Base-by-base conservation (phyloP, 2,797 vertebrate species). In the Crenuchus spilurus region DNA sequence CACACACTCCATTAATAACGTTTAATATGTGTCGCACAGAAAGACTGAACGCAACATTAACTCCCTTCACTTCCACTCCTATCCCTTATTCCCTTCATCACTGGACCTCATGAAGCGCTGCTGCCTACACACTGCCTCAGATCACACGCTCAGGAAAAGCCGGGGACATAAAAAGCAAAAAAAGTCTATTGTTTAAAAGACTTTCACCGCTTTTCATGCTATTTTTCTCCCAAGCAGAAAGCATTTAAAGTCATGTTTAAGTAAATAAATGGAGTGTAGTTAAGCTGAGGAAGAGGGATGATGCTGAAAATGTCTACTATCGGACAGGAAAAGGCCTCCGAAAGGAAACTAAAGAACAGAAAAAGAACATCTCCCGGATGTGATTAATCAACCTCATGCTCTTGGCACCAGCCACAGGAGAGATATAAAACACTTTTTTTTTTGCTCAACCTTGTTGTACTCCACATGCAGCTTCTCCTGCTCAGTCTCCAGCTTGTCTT, bases 401-500 rank as follows among this genome's bases (percentile, higher is more conserved):
- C 39, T 46, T 31, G 61, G 30, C n/a, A 22, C 16, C 20, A 18
- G 22, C 8, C 42, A 46, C 28, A 31, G 37, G 44, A 42, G 60
- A 42, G 42, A 42, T n/a, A 18, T 13, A 4, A 16, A 42, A 39
- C 20, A 13, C 20, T 6, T 20, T 64, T 13, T 18, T 55, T 16
- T 9, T 20, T 18, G 6, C 20, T 24, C 2, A 18, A 80, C 97
- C 95, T 97, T 98, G 90, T 98, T 97, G 85, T 99, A 99, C 85
- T 99, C 96, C 72, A 98, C 92, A 6, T 99, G 98, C 78, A 99
- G 95, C 66, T 97, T 98, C 89, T 98, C 96, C 87, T 99, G 97
- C 80, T 99, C 97, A 22, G 92, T 95, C 88, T 99, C 97, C 87
- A 99, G 92, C 84, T 97, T 97, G 92, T 99, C 96, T 88, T 99